A percentile compares a stretch with the other conserved stretches of the same genome.
phyloP scores from a whole-genome alignment of 1,140 invertebrate species.

The Sycobia sp. region DNA sequence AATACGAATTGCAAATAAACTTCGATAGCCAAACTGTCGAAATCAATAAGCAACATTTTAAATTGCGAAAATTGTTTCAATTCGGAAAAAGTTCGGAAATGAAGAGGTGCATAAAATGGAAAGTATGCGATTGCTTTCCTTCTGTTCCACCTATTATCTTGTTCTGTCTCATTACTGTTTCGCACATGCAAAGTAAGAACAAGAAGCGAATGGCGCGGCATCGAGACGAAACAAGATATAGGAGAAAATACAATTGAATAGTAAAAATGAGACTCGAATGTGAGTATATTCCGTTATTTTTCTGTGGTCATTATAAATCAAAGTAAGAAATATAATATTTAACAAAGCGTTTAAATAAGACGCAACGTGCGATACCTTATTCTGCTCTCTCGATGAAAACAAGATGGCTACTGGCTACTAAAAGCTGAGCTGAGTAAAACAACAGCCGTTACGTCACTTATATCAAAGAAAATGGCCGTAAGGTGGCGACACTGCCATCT shows the following conservation, averaged over 20 bases:
- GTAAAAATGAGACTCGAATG: too few species aligned
- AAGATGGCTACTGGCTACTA: constrained; percentile 62
- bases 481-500: constrained; percentile 13
- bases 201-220: background rate
- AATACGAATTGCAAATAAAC: too few species aligned
- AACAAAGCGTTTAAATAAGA: constrained; percentile 20
- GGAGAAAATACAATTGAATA: too few species aligned
- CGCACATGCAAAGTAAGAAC: background rate
- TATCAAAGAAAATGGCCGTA: background rate
- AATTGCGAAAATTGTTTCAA: too few species aligned
- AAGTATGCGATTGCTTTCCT: too few species aligned
- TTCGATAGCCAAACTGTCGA: too few species aligned
- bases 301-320: too few species aligned
- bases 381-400: constrained; percentile 52
- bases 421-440: constrained; percentile 27
- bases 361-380: constrained; percentile 52
- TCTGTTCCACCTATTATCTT: background rate
- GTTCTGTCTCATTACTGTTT: background rate
- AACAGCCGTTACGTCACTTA: constrained; percentile 23
- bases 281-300: too few species aligned
- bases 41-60: too few species aligned
- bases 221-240: background rate
- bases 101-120: too few species aligned
- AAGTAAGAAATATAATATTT: background rate
- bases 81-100: too few species aligned